Percentiles rank a stretch among this genome's conserved stretches.
phyloP scores from a whole-genome alignment of 2,797 vertebrate genomes.

The Chaetophractus vellerosus region DNA sequence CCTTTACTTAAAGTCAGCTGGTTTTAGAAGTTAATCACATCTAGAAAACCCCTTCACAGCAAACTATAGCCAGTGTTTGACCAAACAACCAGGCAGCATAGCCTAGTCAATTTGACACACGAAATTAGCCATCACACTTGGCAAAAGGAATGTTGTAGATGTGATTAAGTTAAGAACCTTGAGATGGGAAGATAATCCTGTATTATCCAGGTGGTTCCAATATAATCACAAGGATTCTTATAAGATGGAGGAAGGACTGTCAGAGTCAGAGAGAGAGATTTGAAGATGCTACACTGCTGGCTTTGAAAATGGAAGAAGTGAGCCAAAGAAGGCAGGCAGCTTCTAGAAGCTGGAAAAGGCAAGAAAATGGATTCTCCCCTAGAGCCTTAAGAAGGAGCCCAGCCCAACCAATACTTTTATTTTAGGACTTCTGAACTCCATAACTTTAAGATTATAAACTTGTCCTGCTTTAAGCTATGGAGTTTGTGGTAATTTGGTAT shows the following conservation, averaged over 20 bases:
- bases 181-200: neutral
- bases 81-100: no score
- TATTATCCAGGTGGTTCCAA: neutral
- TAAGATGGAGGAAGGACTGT: neutral
- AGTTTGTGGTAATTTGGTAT: neutral
- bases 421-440: neutral
- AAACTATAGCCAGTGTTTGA: no score
- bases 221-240: neutral
- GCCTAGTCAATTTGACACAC: no score
- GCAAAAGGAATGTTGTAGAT: neutral
- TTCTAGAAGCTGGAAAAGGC: neutral
- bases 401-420: rapidly evolving
- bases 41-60: no score
- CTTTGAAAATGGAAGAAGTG: neutral
- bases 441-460: neutral
- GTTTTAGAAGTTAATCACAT: no score
- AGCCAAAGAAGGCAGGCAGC: neutral
- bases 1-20: no score
- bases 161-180: constrained; percentile 6
- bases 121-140: no score
- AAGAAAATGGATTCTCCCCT: neutral
- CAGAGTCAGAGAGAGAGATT: neutral
- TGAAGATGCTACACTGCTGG: neutral
- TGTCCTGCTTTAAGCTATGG: neutral
- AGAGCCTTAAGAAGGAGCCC: neutral